Conservation (phyloP, 2,797 vertebrate species). For the Perodicticus potto region DNA sequence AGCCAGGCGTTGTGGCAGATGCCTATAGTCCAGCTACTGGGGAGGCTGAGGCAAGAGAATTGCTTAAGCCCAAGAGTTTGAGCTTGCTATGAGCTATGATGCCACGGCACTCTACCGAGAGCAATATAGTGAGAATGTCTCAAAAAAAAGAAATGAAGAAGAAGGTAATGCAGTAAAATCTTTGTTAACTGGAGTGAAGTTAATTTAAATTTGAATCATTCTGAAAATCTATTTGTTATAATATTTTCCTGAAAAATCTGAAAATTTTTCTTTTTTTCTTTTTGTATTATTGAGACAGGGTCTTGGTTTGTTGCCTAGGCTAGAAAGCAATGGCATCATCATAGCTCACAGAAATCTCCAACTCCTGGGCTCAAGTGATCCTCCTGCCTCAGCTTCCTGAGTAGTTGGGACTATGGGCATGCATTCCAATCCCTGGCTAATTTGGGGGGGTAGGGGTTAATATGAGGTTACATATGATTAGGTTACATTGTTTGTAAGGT, state of each 20-base stretch:
- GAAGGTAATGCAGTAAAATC: not conserved
- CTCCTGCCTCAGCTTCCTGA: not conserved
- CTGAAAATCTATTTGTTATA: not conserved
- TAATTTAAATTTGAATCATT: slow-evolving; percentile 49
- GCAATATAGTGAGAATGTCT: too few relatives aligned
- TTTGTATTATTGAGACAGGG: not conserved
- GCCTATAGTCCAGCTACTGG: too few relatives aligned
- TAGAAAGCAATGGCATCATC: not conserved
- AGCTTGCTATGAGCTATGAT: too few relatives aligned
- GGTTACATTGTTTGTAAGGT: not conserved
- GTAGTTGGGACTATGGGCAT: not conserved
- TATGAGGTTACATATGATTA: not conserved
- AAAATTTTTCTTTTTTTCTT: not conserved
- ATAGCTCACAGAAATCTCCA: not conserved
- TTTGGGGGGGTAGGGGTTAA: too few relatives aligned
- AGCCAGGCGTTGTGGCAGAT: too few relatives aligned
- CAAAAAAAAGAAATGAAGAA: not conserved
- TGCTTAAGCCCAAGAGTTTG: too few relatives aligned
- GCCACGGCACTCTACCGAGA: too few relatives aligned
- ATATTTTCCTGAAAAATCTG: not conserved
- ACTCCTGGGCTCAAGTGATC: not conserved
- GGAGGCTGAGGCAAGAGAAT: too few relatives aligned
- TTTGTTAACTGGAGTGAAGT: slow-evolving; percentile 1
- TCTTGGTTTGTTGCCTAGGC: not conserved
- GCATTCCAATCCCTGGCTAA: not conserved